A percentile compares a stretch with the other conserved stretches of the same genome.
Evolutionary conservation across 2,113 vertebrate species (phyloP).

Genomic region (Tenebrosternarchus preto): DNA sequence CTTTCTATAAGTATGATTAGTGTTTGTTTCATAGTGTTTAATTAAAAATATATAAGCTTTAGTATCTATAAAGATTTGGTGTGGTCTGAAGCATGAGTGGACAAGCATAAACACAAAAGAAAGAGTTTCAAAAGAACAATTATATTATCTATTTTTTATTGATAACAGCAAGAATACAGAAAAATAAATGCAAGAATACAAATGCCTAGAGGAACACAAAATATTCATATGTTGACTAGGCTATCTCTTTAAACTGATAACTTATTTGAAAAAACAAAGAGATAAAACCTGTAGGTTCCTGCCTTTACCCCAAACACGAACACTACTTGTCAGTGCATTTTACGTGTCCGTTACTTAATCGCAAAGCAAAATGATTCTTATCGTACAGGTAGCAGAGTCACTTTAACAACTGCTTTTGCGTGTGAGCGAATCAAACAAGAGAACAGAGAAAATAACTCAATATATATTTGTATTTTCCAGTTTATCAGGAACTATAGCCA

Average conservation of each 20-base stretch:
- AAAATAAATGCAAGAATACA: conserved; percentile 86
- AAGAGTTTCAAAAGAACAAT: conserved; percentile 67
- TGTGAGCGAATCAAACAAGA: conserved; percentile 49
- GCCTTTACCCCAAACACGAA: conserved; percentile 73
- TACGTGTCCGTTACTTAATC: background rate
- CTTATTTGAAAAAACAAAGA: conserved; percentile 83
- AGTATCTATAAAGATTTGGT: too few species aligned
- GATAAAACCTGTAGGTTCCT: conserved; percentile 81
- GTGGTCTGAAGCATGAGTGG: too few species aligned
- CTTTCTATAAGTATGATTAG: too few species aligned
- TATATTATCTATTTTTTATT: conserved; percentile 82
- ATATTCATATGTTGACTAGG: conserved; percentile 63
- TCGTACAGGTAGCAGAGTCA: background rate
- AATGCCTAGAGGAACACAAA: conserved; percentile 87
- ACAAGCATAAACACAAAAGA: too few species aligned
- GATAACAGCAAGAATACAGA: conserved; percentile 90
- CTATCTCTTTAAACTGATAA: conserved; percentile 72
- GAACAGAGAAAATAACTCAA: background rate
- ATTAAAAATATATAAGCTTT: too few species aligned
- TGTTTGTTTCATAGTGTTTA: too few species aligned
- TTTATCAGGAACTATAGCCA: conserved; percentile 21
- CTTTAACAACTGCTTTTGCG: background rate
- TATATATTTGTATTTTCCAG: background rate
- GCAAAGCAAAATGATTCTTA: background rate
- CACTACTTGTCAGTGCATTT: too few species aligned